Base-by-base conservation (phyloP, 2,113 vertebrate species). In the Sceloporus undulatus region DNA sequence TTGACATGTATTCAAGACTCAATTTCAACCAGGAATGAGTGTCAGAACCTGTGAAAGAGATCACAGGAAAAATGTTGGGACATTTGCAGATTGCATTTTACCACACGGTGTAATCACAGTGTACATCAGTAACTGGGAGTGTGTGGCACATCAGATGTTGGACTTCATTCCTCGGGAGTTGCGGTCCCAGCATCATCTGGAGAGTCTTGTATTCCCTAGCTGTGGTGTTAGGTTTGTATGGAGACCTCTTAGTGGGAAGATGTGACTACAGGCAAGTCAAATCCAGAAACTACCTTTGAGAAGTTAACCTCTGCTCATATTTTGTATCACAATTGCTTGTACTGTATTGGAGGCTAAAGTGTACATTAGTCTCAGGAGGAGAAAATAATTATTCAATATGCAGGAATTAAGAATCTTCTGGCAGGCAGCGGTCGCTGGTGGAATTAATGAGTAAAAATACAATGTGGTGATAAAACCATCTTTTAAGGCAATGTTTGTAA, bases 401-500 rank as follows among this genome's bases (percentile, higher is more conserved):
- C 34, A 48, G 27, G 42, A 38, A 88, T 70, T 25, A 23, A 78
- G 59, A 29, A 66, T 48, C 40, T 40, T 38, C 40, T 84, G 48
- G 5, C 18, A 25, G 68, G 34, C 48, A 88, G 68, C 54, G 78
- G 62, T 75, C 65, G n/a, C 68, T 68, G 40, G 77, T 54, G 77
- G 54, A 83, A 77, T 76, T 84, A 88, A 40, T 77, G 68, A 59
- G 59, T 34, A 70, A 68, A 88, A 84, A 38, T 77, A 56, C 68
- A 48, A 54, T 34, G 56, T 42, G 54, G n/a, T 48, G n/a, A 88
- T 66, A 27, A 70, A 82, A 84, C 70, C 23, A 84, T 70, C 40
- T 79, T 86, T 68, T 40, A 78, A n/a, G 5, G 29, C 48, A 70
- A 23, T 68, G n/a, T 88, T 88, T 88, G 62, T 54, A 84, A 88